Evolutionary conservation across 1,140 invertebrate genomes (phyloP), one percentile per base, ranked within the genome.

Genomic region (Catajapyx aquilonaris): DNA sequence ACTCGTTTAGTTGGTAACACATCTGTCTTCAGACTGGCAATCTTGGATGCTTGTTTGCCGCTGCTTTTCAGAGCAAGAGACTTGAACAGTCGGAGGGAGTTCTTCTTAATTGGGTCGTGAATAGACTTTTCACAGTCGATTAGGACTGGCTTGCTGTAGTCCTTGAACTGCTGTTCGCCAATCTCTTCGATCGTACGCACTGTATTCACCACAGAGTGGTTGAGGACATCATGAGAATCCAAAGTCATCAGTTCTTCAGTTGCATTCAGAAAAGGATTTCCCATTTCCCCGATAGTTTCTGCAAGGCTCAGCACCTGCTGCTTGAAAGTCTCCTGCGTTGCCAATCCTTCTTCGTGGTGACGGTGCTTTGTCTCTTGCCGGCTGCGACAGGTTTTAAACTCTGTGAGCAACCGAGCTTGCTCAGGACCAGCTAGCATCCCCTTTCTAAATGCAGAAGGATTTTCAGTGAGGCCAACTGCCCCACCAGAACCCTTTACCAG

Each of bases 401-500:
- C 35, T 4, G 11, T 22, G 11, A 37, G 11, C 13, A 37, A 18
- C 17, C 35, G 4, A 23, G 35, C 35, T 22, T 37, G 35, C 18
- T 41, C 37, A 18, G 38, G 40, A 17, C 37, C 40, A 41, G 34
- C 18, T 13, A 41, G 16, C 44, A 48, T 48, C 46, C 45, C 48
- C 23, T 39, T 10, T 35, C 44, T 39, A 5, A 50, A 39, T 19
- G 46, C 46, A 20, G 32, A 16, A 32, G 46, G 44, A 37, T 51
- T 41, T 37, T 49, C 42, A 3, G 46, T 47, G 20, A 51, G 25
- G 15, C 43, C 45, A 43, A 46, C 40, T 18, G 41, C 44, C 23
- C 44, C 49, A 18, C 43, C 49, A 28, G 40, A 34, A 35, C 41
- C 45, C 47, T 51, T 50, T 18, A 51, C 42, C 2, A 46, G 30